These are phyloP conservation scores for Nematopogon swammerdamellus DNA, from an alignment of 2,888 invertebrate genomes.

Conservation along the genomic window DNA sequence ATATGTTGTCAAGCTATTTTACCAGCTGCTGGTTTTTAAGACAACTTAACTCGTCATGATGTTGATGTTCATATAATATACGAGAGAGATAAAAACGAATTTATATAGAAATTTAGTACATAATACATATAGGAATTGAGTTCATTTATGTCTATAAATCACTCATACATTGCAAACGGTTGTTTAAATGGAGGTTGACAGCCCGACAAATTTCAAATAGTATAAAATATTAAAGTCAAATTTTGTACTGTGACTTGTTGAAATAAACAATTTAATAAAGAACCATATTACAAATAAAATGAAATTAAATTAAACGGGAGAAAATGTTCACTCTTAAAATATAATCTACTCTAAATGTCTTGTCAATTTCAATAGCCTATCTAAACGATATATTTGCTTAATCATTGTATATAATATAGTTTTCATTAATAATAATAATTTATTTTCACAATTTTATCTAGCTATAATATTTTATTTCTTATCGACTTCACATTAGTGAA, in stretches of 20 bases:
- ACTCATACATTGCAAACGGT: no score
- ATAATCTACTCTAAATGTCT: slow-evolving; percentile 2
- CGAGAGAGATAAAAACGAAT: no score
- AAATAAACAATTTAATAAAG: background rate
- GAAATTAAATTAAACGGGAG: background rate
- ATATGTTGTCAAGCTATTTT: no score
- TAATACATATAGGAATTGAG: no score
- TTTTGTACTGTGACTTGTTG: background rate
- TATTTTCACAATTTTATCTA: slow-evolving; percentile 39
- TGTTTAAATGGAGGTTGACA: no score
- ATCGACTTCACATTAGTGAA: background rate
- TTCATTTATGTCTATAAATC: no score
- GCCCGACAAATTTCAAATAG: no score
- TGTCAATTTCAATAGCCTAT: slow-evolving; percentile 37
- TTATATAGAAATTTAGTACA: no score
- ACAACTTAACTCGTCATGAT: no score
- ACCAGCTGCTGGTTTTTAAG: no score
- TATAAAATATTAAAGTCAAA: background rate
- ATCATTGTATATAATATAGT: slow-evolving; percentile 27
- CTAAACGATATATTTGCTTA: slow-evolving; percentile 27
- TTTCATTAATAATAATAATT: slow-evolving; percentile 22
- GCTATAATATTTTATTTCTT: slow-evolving; percentile 19
- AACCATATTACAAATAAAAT: background rate
- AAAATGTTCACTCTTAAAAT: background rate
- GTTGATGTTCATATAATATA: no score